A percentile compares a stretch with the other conserved stretches of the same genome.
These are phyloP conservation scores for Pachymerium ferrugineum DNA, from an alignment of 2,888 invertebrate species.

Conservation along the genomic window DNA sequence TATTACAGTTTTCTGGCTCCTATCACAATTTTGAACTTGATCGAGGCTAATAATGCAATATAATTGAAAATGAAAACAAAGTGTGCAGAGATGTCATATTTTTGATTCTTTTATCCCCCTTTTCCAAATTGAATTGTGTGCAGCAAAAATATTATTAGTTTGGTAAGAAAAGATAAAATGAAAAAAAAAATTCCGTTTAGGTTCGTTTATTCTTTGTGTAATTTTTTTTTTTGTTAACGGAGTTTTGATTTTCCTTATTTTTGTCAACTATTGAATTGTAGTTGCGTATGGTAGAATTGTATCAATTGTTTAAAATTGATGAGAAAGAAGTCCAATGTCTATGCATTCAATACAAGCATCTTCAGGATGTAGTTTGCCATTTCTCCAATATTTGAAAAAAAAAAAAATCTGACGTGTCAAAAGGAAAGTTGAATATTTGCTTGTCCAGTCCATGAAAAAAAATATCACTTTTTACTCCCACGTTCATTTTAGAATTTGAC, in stretches of 20 bases:
- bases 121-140: constrained; percentile 5
- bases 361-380: not conserved
- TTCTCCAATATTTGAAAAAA: not conserved
- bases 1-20: not conserved
- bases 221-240: constrained; percentile 11
- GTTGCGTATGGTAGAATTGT: not conserved
- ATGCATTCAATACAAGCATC: constrained; percentile 11
- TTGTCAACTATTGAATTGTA: constrained; percentile 18
- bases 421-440: constrained; percentile 16
- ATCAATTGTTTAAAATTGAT: constrained; percentile 9
- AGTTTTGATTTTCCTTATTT: constrained; percentile 20
- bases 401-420: not conserved
- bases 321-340: constrained; percentile 12
- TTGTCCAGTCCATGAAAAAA: constrained; percentile 6
- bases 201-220: not conserved
- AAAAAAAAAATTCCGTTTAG: no score
- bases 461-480: not conserved
- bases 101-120: constrained; percentile 23
- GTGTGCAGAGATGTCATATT: constrained; percentile 15
- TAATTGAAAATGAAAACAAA: not conserved
- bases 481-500: not conserved
- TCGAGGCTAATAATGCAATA: constrained; percentile 21
- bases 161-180: no score
- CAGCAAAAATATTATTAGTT: constrained; percentile 9
- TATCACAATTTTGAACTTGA: constrained; percentile 2